Evolutionary conservation across 1,140 invertebrate genomes (phyloP).

Genomic region (Saccostrea glomerata): DNA sequence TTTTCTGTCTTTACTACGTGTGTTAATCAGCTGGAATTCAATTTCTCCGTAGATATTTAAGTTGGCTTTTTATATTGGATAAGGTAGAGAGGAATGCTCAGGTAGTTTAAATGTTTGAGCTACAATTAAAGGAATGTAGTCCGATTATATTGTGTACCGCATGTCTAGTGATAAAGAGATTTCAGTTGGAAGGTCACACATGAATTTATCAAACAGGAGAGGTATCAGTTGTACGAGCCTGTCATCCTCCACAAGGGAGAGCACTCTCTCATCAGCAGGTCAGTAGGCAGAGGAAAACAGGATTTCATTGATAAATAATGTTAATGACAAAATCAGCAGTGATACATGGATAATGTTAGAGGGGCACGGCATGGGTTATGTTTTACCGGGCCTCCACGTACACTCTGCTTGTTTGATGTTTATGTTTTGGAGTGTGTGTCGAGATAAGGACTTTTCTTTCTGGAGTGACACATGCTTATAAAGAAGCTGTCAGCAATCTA

Average conservation of each 20-base stretch:
- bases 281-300: not conserved
- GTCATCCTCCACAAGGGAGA: constrained; percentile 12
- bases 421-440: constrained; percentile 18
- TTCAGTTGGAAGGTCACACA: constrained; percentile 37
- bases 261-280: constrained; percentile 11
- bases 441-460: constrained; percentile 7
- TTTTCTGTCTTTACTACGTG: constrained; percentile 3
- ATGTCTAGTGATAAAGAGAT: constrained; percentile 36
- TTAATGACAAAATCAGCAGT: constrained; percentile 26
- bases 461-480: constrained; percentile 4
- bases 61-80: constrained; percentile 34
- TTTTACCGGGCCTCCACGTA: not conserved
- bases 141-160: constrained; percentile 33
- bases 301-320: constrained; percentile 35
- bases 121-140: constrained; percentile 38
- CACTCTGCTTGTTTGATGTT: constrained; percentile 26
- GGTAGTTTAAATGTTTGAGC: constrained; percentile 33
- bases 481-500: not conserved
- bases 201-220: constrained; percentile 34
- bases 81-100: constrained; percentile 12
- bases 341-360: not conserved
- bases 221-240: not conserved
- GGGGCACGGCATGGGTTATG: constrained; percentile 25
- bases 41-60: constrained; percentile 34
- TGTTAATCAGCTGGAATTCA: constrained; percentile 18